phyloP scores from a whole-genome alignment of 2,797 vertebrate species.

The Phyllotis vaccarum region DNA sequence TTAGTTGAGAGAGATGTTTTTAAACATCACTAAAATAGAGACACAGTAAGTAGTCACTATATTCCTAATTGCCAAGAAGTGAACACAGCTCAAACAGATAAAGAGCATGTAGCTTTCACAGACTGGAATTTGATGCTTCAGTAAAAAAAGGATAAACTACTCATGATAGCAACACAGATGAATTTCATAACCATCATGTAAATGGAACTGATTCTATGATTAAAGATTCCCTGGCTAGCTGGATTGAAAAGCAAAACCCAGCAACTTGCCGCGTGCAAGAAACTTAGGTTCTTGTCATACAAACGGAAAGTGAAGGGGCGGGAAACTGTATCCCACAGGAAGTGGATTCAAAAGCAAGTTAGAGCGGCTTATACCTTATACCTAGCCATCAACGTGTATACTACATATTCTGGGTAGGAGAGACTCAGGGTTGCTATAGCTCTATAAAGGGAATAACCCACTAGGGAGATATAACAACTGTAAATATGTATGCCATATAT shows the following conservation, averaged over 20 bases:
- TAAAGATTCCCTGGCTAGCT: background rate
- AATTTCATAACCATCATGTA: conserved; percentile 8
- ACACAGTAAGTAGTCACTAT: background rate
- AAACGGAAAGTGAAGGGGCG: background rate
- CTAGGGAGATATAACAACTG: background rate
- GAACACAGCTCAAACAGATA: background rate
- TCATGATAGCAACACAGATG: background rate
- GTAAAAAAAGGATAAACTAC: background rate
- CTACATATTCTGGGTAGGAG: background rate
- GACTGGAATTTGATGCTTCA: background rate
- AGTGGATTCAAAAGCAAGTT: background rate
- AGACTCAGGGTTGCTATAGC: background rate
- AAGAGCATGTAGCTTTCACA: background rate
- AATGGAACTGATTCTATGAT: background rate
- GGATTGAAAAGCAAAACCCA: background rate
- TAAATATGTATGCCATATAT: background rate
- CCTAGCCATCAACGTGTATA: background rate
- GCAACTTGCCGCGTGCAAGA: background rate
- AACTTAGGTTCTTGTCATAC: background rate
- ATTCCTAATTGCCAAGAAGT: background rate
- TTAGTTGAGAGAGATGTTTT: background rate
- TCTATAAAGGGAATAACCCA: no score
- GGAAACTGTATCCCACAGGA: background rate
- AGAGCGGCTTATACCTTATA: background rate
- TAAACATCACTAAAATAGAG: background rate